Conservation (phyloP, 2,888 invertebrate genomes). For the Cryptus viduatorius region DNA sequence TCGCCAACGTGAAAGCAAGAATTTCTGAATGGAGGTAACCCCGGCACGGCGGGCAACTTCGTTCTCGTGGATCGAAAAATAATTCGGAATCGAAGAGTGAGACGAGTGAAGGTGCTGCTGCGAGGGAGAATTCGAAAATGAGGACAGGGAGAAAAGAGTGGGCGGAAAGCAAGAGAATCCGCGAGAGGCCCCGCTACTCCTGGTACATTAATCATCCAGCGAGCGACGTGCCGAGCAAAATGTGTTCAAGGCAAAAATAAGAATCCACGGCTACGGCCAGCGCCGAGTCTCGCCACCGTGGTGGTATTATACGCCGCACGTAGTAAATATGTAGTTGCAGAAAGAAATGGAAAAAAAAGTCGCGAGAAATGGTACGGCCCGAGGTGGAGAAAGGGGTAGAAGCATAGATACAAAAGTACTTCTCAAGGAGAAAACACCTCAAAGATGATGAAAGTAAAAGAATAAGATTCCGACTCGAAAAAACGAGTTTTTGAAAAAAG, state of each 20-base stretch:
- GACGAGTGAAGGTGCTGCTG: not conserved
- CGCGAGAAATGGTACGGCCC: not conserved
- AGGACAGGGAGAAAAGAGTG: conserved; percentile 16
- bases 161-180: conserved; percentile 42
- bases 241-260: conserved; percentile 63
- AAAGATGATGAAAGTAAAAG: conserved; percentile 40
- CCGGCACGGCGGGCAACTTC: conserved; percentile 8
- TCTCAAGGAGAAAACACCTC: conserved; percentile 18
- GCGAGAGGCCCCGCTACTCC: conserved; percentile 50
- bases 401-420: conserved; percentile 45
- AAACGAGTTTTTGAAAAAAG: conserved; percentile 39
- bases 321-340: conserved; percentile 52
- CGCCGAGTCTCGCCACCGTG: conserved; percentile 22
- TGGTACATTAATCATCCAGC: conserved; percentile 74
- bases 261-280: conserved; percentile 42
- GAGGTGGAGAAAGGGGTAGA: conserved; percentile 16
- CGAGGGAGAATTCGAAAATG: conserved; percentile 6
- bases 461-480: conserved; percentile 36
- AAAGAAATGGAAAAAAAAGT: conserved; percentile 27
- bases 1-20: conserved; percentile 32
- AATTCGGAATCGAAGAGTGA: conserved; percentile 71
- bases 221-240: conserved; percentile 65
- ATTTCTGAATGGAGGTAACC: conserved; percentile 20
- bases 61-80: conserved; percentile 63
- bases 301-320: conserved; percentile 54